A percentile compares a stretch with the other conserved stretches of the same genome.
Evolutionary conservation across 2,113 vertebrate species (phyloP).

Genomic region (Tauraco erythrolophus): DNA sequence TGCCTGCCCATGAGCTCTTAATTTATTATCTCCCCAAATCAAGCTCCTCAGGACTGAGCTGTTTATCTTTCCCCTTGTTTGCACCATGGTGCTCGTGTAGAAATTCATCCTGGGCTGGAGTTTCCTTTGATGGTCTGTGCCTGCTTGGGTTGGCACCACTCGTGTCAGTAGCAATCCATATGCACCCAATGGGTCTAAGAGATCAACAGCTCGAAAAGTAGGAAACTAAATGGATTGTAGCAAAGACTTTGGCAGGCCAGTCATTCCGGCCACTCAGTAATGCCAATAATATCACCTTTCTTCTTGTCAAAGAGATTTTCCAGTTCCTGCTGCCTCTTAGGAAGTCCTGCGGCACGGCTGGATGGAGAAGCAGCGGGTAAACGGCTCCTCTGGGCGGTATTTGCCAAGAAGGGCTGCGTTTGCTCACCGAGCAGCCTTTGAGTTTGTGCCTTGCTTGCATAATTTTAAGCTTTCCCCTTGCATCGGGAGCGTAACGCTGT

Average conservation of each 20-base stretch:
- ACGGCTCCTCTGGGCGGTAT: background rate
- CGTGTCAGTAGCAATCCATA: background rate
- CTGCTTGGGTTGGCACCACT: background rate
- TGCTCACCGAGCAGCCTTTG: background rate
- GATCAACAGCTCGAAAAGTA: background rate
- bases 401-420: background rate
- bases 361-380: background rate
- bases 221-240: background rate
- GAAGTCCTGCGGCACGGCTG: background rate
- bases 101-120: background rate
- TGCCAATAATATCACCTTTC: background rate
- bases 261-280: accelerated
- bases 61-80: background rate
- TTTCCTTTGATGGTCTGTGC: background rate
- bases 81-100: accelerated
- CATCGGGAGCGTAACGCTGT: accelerated
- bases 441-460: background rate
- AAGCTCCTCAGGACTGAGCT: slow-evolving; percentile 5
- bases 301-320: slow-evolving; percentile 1
- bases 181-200: background rate
- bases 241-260: background rate
- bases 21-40: slow-evolving; percentile 49
- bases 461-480: background rate
- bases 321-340: background rate
- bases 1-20: background rate